Evolutionary conservation across 1,140 invertebrate species (phyloP), one percentile per base, ranked within the genome.

Genomic region (Medauroidea extradentata): DNA sequence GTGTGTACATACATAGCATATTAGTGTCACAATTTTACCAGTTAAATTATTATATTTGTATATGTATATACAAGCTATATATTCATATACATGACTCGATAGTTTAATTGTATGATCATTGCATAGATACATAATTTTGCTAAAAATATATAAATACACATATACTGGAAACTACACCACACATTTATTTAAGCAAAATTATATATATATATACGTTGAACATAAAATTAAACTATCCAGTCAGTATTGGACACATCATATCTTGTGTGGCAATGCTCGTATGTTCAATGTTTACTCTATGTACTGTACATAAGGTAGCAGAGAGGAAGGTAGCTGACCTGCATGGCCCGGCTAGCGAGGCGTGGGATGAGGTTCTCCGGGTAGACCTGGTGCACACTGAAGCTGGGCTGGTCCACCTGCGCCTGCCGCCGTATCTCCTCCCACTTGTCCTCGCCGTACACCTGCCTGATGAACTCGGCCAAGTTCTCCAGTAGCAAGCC

Each of bases 391-490:
- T 96, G 93, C 19, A 93, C 91, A 63, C 88, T 88, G 77, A 97
- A 98, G 46, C 88, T 88, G 1, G 90, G 86, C 63, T 93, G 85
- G 62, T 94, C 87, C 1, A 97, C 86, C 5, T 84, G 83, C 0
- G 91, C 91, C 64, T 87, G 82, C 53, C 87, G 76, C 59, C 93
- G 76, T 34, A 91, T 93, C 74, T 89, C 86, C 68, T 90, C 90
- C 94, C 94, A 97, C 70, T 86, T 84, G 29, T 95, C 91, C 69
- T 96, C 93, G 0, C 95, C 95, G 75, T 96, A 97, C 2, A 85
- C 86, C 64, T 87, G 82, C 55, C 90, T 87, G 62, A 98, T 89
- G 76, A 90, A 96, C 71, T 94, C 91, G 59, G 89, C 86, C 74
- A 98, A 84, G 68, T 96, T 94, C 75, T 98, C 93, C 63, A 98